Evolutionary conservation across 2,888 invertebrate species (phyloP).

Genomic region (Ramazzottius varieornatus): DNA sequence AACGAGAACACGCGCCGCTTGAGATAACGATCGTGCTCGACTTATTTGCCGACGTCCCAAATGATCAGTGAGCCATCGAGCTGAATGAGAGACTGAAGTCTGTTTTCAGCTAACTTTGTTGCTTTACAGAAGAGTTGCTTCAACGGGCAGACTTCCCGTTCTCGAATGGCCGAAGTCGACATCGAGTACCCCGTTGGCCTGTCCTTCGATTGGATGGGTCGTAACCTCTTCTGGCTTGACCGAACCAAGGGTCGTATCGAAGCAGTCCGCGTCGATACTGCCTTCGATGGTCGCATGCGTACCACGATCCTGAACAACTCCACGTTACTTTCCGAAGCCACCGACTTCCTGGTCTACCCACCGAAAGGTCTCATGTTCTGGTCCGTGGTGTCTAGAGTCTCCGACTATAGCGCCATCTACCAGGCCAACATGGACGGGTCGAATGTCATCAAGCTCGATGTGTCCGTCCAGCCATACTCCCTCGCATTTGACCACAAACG

Average conservation of each 20-base stretch:
- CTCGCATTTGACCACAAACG: background rate
- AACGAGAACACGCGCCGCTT: no score
- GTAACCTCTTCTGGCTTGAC: constrained; percentile 62
- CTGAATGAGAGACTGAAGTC: background rate
- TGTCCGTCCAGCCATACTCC: background rate
- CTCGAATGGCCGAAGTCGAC: background rate
- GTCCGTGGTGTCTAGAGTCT: background rate
- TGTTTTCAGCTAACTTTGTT: background rate
- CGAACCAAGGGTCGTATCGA: constrained; percentile 50
- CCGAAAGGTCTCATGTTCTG: background rate
- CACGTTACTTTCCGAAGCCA: background rate
- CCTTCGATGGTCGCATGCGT: constrained; percentile 41
- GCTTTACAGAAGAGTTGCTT: constrained; percentile 5
- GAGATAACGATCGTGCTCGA: no score
- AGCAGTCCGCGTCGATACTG: constrained; percentile 40
- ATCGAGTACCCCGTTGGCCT: constrained; percentile 19
- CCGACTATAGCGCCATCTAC: background rate
- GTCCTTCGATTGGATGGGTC: constrained; percentile 64
- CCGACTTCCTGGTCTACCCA: background rate
- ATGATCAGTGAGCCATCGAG: background rate
- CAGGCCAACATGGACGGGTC: background rate
- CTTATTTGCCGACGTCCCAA: no score
- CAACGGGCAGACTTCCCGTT: background rate
- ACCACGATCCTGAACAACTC: constrained; percentile 42
- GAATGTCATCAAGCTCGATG: background rate